Percentiles rank a stretch among this genome's conserved stretches.
phyloP scores from a whole-genome alignment of 37 sponge, comb jelly and placozoan genomes.

The Beroe ovata region DNA sequence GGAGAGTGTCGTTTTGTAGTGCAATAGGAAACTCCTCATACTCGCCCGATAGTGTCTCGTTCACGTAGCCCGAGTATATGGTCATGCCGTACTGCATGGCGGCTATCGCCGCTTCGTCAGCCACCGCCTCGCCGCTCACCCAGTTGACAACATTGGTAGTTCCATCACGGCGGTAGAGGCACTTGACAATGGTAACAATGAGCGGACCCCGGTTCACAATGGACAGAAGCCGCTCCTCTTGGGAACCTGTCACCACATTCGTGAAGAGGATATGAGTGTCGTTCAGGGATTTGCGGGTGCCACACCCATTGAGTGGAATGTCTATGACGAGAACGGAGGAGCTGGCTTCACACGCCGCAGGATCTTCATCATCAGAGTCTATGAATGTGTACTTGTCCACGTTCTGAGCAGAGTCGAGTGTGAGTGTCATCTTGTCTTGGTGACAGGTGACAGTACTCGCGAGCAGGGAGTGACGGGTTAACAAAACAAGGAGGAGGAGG shows the following conservation, averaged over 20 bases:
- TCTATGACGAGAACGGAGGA: background rate
- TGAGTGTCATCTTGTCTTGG: background rate
- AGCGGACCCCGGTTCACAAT: background rate
- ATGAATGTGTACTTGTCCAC: background rate
- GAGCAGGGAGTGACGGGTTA: background rate
- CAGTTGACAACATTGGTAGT: background rate
- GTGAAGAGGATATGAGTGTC: background rate
- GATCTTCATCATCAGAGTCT: background rate
- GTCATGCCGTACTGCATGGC: background rate
- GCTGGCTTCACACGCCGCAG: background rate
- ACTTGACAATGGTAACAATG: background rate
- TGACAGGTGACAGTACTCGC: background rate
- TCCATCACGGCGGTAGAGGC: background rate
- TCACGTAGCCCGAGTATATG: background rate
- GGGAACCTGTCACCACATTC: background rate
- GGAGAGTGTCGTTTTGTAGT: background rate
- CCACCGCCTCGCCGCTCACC: background rate
- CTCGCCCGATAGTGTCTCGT: background rate
- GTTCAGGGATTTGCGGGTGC: background rate
- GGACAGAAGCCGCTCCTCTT: background rate
- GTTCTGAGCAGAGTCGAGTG: background rate
- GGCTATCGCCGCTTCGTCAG: background rate
- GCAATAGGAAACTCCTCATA: background rate
- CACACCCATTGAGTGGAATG: background rate
- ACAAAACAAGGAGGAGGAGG: background rate